Evolutionary conservation across 2,888 invertebrate genomes (phyloP).

Genomic region (Drosophila pseudotalamancana): DNA sequence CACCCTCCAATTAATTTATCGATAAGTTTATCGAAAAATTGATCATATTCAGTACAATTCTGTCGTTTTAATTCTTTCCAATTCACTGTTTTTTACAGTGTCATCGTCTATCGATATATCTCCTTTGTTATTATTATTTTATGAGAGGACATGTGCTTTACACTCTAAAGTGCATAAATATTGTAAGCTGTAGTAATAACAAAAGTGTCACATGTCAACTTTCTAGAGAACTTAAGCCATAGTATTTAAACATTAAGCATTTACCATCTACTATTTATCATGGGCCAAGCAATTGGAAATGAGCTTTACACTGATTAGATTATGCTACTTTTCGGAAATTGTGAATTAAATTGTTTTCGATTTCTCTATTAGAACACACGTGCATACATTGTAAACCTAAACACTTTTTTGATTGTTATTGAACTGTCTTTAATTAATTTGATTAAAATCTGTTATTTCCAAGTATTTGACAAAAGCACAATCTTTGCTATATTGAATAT

Average conservation of each 20-base stretch:
- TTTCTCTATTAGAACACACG: conserved; percentile 1
- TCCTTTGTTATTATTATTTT: neutral
- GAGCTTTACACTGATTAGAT: conserved; percentile 26
- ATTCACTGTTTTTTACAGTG: neutral
- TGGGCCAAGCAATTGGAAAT: neutral
- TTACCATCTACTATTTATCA: no score
- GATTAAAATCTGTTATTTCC: no score
- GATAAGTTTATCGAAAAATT: neutral
- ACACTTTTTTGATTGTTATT: neutral
- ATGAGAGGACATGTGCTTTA: conserved; percentile 9
- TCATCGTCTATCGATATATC: conserved; percentile 4
- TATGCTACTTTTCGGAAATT: conserved; percentile 3
- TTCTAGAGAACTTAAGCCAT: neutral
- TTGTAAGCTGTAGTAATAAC: neutral
- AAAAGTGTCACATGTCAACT: conserved; percentile 5
- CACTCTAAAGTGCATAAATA: conserved; percentile 20
- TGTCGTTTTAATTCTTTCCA: neutral
- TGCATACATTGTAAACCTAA: neutral
- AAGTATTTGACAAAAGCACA: no score
- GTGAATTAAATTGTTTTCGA: neutral
- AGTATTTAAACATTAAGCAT: neutral
- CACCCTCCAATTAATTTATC: no score
- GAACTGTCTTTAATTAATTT: no score
- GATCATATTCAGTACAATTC: neutral
- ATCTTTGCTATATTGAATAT: no score